Conservation (phyloP, 2,888 invertebrate genomes). For the Pheosia tremula region DNA sequence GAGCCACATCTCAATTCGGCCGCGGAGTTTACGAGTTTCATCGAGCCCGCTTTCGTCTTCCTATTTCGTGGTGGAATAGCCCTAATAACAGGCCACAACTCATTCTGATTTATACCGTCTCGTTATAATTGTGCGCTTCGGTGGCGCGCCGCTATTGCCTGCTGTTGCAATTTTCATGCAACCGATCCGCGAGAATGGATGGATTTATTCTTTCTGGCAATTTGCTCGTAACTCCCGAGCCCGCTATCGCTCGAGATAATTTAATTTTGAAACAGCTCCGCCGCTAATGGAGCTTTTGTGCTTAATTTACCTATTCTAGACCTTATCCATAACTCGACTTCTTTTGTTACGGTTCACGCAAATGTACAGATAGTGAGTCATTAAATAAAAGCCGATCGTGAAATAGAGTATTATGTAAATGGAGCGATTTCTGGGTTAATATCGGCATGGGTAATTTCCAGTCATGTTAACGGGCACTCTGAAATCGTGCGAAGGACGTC, state of each 20-base stretch:
- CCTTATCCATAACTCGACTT: conserved; percentile 37
- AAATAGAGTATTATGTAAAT: conserved; percentile 60
- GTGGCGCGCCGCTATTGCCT: conserved; percentile 73
- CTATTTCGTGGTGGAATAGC: conserved; percentile 74
- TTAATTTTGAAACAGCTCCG: conserved; percentile 59
- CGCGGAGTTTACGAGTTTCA: conserved; percentile 60
- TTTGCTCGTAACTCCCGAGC: conserved; percentile 67
- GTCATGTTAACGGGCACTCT: conserved; percentile 66
- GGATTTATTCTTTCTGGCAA: conserved; percentile 79
- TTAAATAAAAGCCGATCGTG: conserved; percentile 40
- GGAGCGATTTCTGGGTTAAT: conserved; percentile 62
- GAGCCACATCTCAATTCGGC: conserved; percentile 47
- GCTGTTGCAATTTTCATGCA: conserved; percentile 82
- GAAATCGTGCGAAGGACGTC: conserved; percentile 78
- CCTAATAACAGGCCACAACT: conserved; percentile 84
- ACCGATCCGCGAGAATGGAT: conserved; percentile 76
- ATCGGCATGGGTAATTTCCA: conserved; percentile 66
- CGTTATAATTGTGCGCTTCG: conserved; percentile 83
- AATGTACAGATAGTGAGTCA: conserved; percentile 41
- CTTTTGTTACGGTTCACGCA: conserved; percentile 44
- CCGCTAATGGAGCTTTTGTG: conserved; percentile 61
- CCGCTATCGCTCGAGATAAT: conserved; percentile 65
- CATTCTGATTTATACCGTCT: conserved; percentile 84
- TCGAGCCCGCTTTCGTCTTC: conserved; percentile 70
- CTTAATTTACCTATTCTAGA: conserved; percentile 50